These are phyloP conservation scores for Cyclura pinguis DNA, from an alignment of 2,797 vertebrate species.

Conservation along the genomic window DNA sequence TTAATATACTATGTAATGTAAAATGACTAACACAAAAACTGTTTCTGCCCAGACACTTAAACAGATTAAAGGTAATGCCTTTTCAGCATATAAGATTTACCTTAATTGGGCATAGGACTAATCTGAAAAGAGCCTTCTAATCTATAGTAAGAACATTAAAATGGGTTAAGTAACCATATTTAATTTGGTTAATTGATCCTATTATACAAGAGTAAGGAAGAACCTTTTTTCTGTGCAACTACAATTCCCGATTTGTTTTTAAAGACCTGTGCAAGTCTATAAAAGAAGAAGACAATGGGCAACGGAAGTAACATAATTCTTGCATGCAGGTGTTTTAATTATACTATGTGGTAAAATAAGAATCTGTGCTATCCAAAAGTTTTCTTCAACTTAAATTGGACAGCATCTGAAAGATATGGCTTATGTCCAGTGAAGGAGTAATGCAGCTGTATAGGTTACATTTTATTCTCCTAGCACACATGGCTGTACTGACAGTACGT, in stretches of 20 bases:
- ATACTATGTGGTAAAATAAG: neutral
- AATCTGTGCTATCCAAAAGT: neutral
- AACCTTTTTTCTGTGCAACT: neutral
- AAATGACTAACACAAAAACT: neutral
- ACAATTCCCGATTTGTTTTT: neutral
- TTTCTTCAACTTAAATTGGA: neutral
- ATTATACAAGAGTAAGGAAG: neutral
- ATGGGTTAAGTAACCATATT: constrained; percentile 8
- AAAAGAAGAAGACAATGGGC: neutral
- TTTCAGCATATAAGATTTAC: constrained; percentile 7
- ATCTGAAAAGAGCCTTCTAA: constrained; percentile 18
- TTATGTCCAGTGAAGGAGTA: neutral
- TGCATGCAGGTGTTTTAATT: neutral
- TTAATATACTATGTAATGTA: neutral
- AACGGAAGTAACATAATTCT: neutral
- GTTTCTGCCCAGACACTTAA: neutral
- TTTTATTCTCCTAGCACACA: neutral
- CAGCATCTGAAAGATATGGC: neutral
- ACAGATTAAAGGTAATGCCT: neutral
- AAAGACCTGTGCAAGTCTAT: neutral
- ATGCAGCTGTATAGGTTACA: neutral
- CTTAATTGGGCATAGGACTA: neutral
- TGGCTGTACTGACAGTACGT: neutral
- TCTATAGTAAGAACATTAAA: constrained; percentile 15
- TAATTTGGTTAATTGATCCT: constrained; percentile 20